phyloP scores from a whole-genome alignment of 2,888 invertebrate species.

The Caenorhabditis panamensis region DNA sequence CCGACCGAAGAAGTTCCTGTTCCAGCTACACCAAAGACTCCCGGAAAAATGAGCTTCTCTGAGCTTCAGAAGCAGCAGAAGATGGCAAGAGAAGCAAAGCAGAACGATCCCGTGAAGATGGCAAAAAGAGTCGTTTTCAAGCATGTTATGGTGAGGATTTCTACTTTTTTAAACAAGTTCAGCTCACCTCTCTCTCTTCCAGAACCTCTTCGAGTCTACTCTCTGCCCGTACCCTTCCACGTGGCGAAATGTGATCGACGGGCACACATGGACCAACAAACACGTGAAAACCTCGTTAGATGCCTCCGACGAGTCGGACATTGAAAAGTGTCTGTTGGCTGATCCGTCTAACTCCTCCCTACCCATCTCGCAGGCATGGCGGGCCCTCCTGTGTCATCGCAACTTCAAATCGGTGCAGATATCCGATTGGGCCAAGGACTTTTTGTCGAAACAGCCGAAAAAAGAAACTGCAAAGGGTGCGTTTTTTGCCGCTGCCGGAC shows the following conservation, averaged over 20 bases:
- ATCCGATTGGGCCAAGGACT: constrained; percentile 36
- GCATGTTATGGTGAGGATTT: constrained; percentile 29
- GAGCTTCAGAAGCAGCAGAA: constrained; percentile 24
- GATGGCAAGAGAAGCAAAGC: constrained; percentile 7
- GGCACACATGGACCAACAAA: neutral
- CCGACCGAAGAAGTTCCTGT: neutral
- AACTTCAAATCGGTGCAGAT: constrained; percentile 53
- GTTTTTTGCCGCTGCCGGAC: constrained; percentile 55
- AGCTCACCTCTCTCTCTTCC: neutral
- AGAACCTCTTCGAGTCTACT: constrained; percentile 34
- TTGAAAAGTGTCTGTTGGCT: constrained; percentile 38
- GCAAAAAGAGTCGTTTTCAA: constrained; percentile 29
- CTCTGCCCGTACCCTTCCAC: constrained; percentile 42
- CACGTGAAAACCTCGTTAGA: constrained; percentile 22
- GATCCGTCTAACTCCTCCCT: neutral
- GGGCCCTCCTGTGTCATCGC: constrained; percentile 30
- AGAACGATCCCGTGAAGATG: constrained; percentile 17
- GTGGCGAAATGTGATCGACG: constrained; percentile 53
- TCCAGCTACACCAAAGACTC: neutral
- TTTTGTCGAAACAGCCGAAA: neutral
- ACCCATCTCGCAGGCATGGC: constrained; percentile 44
- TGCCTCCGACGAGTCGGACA: constrained; percentile 39
- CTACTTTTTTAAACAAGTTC: too few species aligned
- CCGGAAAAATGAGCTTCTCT: constrained; percentile 13
- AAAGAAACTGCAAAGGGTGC: constrained; percentile 23